phyloP scores from a whole-genome alignment of 2,888 invertebrate species.

The Argyresthia goedartella region DNA sequence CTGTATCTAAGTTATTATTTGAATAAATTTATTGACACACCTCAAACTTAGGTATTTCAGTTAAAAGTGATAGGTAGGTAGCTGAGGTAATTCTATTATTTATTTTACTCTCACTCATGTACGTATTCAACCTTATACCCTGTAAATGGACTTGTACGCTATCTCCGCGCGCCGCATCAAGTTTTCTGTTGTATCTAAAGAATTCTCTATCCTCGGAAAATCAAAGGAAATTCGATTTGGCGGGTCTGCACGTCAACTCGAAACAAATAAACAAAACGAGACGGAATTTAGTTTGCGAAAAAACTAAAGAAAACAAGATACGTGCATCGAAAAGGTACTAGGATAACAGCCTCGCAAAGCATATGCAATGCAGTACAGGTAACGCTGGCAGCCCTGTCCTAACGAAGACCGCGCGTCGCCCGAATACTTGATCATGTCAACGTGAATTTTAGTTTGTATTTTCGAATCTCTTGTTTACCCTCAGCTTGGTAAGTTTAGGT shows the following conservation, averaged over 20 bases:
- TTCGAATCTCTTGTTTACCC: slow-evolving; percentile 8
- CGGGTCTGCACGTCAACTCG: slow-evolving; percentile 23
- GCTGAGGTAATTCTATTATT: too few species aligned
- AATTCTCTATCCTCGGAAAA: slow-evolving; percentile 26
- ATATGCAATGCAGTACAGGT: slow-evolving; percentile 69
- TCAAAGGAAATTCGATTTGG: slow-evolving; percentile 65
- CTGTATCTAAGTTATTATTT: too few species aligned
- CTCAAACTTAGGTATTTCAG: too few species aligned
- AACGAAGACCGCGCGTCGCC: slow-evolving; percentile 53
- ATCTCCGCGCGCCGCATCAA: slow-evolving; percentile 4
- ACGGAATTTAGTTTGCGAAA: slow-evolving; percentile 12
- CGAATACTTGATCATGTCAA: slow-evolving; percentile 56
- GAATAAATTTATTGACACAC: too few species aligned
- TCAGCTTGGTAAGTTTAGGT: not conserved
- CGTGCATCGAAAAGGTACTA: slow-evolving; percentile 1
- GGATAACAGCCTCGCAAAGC: slow-evolving; percentile 25
- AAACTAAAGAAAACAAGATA: slow-evolving; percentile 7
- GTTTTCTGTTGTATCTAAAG: slow-evolving; percentile 33
- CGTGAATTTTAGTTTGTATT: slow-evolving; percentile 32
- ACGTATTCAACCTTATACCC: too few species aligned
- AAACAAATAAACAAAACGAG: slow-evolving; percentile 12
- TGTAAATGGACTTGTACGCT: not conserved
- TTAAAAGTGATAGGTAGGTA: too few species aligned
- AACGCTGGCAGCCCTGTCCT: slow-evolving; percentile 39
- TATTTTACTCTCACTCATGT: too few species aligned